Percentiles rank a stretch among this genome's conserved stretches.
Evolutionary conservation across 2,888 invertebrate species (phyloP).

Genomic region (Drosophila multiciliata): DNA sequence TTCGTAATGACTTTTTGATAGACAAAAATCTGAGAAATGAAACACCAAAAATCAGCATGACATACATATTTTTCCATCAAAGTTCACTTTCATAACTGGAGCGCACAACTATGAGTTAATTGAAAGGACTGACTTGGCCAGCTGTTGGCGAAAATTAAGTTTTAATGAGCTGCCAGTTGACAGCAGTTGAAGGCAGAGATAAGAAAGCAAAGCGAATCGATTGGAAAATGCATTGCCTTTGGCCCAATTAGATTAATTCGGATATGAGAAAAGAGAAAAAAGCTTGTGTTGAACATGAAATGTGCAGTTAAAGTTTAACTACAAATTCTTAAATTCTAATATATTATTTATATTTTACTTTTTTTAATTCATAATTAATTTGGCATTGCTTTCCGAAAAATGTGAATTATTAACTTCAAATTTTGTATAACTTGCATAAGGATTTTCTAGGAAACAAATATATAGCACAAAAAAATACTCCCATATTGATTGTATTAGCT

Average conservation of each 20-base stretch:
- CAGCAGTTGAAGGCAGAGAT: constrained; percentile 18
- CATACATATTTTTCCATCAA: constrained; percentile 25
- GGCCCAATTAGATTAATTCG: constrained; percentile 1
- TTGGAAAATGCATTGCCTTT: background rate
- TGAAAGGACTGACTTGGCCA: constrained; percentile 37
- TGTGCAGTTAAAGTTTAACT: no score
- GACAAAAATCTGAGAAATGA: constrained; percentile 32
- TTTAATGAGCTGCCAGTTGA: constrained; percentile 54
- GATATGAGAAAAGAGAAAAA: background rate
- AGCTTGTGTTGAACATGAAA: background rate
- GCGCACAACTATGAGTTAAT: constrained; percentile 45
- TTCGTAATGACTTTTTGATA: constrained; percentile 73
- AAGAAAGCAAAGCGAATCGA: background rate
- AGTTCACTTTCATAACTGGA: constrained; percentile 23
- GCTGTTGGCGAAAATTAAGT: constrained; percentile 16
- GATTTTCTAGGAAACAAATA: background rate
- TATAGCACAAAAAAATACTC: background rate
- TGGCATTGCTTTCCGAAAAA: background rate
- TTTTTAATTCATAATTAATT: background rate
- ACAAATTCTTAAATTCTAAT: no score
- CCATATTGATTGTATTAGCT: background rate
- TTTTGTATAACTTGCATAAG: background rate
- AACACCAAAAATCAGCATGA: constrained; percentile 48
- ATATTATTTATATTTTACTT: background rate
- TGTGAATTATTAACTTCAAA: no score